phyloP scores from a whole-genome alignment of 2,113 vertebrate species.

The Blennius ocellaris region DNA sequence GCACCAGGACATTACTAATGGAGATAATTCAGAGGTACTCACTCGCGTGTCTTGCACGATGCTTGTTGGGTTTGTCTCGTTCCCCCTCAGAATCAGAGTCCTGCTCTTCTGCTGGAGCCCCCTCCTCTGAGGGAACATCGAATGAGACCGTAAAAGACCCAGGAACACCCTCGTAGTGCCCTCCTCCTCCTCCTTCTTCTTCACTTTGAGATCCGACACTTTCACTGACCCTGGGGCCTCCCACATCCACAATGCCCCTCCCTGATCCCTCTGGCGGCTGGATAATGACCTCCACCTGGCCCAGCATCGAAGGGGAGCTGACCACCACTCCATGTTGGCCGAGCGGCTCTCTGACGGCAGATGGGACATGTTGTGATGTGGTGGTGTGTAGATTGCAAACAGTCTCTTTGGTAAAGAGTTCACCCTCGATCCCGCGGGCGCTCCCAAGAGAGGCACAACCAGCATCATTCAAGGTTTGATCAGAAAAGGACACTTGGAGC shows the following conservation, averaged over 20 bases:
- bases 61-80: constrained; percentile 91
- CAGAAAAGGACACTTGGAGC: constrained; percentile 88
- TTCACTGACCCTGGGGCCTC: constrained; percentile 82
- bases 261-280: constrained; percentile 76
- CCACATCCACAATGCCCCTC: constrained; percentile 66
- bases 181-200: constrained; percentile 87
- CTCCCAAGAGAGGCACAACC: constrained; percentile 73
- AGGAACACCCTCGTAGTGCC: constrained; percentile 85
- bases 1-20: background rate
- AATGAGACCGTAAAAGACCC: constrained; percentile 91
- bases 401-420: constrained; percentile 32
- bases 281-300: constrained; percentile 87
- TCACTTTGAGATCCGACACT: constrained; percentile 83
- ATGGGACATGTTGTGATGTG: constrained; percentile 73
- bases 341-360: constrained; percentile 75
- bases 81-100: constrained; percentile 86
- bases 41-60: constrained; percentile 93
- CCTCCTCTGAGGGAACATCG: constrained; percentile 87
- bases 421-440: constrained; percentile 78
- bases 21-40: constrained; percentile 80
- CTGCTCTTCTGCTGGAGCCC: constrained; percentile 77
- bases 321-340: constrained; percentile 79
- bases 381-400: constrained; percentile 17
- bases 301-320: constrained; percentile 57
- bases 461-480: constrained; percentile 67